These are phyloP conservation scores for Lanius collurio DNA, from an alignment of 2,113 vertebrate genomes.

Conservation along the genomic window DNA sequence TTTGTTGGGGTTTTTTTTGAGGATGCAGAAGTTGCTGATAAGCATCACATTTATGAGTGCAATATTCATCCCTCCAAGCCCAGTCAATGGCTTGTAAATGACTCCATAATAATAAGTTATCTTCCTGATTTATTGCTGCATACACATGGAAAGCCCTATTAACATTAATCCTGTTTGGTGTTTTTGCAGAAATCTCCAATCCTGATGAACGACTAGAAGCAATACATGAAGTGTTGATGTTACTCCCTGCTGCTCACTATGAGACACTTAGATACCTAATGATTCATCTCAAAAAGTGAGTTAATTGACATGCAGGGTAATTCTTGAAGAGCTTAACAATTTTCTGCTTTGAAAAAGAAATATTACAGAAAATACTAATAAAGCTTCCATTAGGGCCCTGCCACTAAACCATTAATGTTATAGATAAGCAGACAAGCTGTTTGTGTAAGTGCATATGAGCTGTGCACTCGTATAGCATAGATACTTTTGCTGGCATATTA, in stretches of 20 bases:
- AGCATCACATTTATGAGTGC: background rate
- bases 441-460: background rate
- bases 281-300: constrained; percentile 96
- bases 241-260: constrained; percentile 94
- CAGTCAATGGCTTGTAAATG: constrained; percentile 30
- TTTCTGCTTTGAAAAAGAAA: constrained; percentile 24
- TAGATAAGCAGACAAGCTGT: background rate
- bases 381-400: background rate
- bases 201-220: constrained; percentile 91
- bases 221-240: constrained; percentile 87
- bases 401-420: background rate
- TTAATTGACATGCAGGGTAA: background rate
- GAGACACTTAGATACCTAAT: constrained; percentile 95
- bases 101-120: constrained; percentile 1
- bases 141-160: background rate
- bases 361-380: background rate
- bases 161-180: constrained; percentile 31
- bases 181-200: constrained; percentile 83
- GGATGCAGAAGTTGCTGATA: background rate
- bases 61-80: background rate
- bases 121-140: constrained; percentile 30
- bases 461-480: background rate
- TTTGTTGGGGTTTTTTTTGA: background rate
- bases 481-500: background rate
- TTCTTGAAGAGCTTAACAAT: background rate